These are phyloP conservation scores for Oncorhynchus nerka DNA, from an alignment of 2,113 vertebrate species.

Conservation along the genomic window DNA sequence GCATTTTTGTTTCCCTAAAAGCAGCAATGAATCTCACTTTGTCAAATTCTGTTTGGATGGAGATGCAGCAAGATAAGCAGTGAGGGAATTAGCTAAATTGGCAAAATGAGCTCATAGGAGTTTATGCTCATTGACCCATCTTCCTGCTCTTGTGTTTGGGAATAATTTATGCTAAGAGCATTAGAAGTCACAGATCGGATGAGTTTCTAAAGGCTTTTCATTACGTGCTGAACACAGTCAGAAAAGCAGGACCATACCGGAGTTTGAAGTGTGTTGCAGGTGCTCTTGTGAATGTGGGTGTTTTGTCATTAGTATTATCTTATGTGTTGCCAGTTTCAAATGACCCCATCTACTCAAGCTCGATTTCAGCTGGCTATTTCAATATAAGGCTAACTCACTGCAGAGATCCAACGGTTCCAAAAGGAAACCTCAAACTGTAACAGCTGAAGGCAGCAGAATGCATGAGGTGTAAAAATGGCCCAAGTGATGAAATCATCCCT, in stretches of 20 bases:
- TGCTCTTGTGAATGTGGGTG: too few relatives aligned
- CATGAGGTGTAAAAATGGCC: too few relatives aligned
- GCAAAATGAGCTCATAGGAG: neutral
- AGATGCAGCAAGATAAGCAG: neutral
- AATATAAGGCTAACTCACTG: too few relatives aligned
- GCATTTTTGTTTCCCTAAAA: neutral
- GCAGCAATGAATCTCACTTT: neutral
- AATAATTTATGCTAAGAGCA: constrained; percentile 1
- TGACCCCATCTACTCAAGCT: too few relatives aligned
- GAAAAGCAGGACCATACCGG: neutral
- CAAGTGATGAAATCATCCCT: too few relatives aligned
- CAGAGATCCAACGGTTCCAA: too few relatives aligned
- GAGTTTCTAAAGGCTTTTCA: neutral
- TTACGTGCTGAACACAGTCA: neutral
- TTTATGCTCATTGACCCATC: neutral
- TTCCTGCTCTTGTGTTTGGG: neutral
- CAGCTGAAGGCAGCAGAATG: too few relatives aligned
- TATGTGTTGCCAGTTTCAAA: too few relatives aligned
- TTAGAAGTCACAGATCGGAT: neutral
- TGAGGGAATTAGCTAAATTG: neutral
- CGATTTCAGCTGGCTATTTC: too few relatives aligned
- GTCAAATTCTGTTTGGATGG: neutral
- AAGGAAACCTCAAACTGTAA: too few relatives aligned
- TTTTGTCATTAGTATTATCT: too few relatives aligned
- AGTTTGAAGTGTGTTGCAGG: neutral